Evolutionary conservation across 2,797 vertebrate genomes (phyloP), one percentile per base, ranked within the genome.

Genomic region (Cygnus olor): DNA sequence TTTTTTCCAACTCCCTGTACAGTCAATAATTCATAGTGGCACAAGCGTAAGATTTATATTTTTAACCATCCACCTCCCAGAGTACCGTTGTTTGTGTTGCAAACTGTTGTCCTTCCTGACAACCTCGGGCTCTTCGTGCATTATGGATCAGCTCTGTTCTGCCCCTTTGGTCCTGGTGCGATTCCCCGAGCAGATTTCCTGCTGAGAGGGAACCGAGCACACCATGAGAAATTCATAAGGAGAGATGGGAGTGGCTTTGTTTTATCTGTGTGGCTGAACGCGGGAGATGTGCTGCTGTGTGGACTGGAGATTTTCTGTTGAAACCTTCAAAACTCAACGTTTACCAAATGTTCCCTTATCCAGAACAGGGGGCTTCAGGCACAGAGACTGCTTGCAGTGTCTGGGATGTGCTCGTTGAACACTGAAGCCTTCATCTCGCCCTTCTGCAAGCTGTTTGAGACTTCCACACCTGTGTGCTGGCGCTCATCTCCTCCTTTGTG

Each of bases 11-110:
- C 44, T 20, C 63, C 61, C 66, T 58, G 11, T 87, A 11, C 58
- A 91, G 93, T 97, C 93, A 97, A 96, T 97, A 95, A 97, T 97
- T 97, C 53, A 96, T 94, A 34, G 96, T 80, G 54, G 70, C 77
- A 78, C 90, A 69, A 45, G 57, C 72, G 2, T 78, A 64, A 51
- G 65, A 24, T 90, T 53, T 11, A 60, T 95, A 86, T 95, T 88
- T 93, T 94, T 94, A 93, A 90, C 95, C 76, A 32, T 61, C n/a
- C 88, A 30, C 69, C 91, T 93, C 69, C 69, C 93, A 72, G 79
- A 89, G 36, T 19, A 2, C 44, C 22, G 45, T 1, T 34, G 79
- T 32, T 93, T 17, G 0, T 14, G 11, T 6, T 45, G 78, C 53
- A 72, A 10, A 18, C 69, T 1, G 51, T 74, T 73, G 89, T 54